These are phyloP conservation scores for Shinisaurus crocodilurus DNA, from an alignment of 2,113 vertebrate species.

Conservation along the genomic window DNA sequence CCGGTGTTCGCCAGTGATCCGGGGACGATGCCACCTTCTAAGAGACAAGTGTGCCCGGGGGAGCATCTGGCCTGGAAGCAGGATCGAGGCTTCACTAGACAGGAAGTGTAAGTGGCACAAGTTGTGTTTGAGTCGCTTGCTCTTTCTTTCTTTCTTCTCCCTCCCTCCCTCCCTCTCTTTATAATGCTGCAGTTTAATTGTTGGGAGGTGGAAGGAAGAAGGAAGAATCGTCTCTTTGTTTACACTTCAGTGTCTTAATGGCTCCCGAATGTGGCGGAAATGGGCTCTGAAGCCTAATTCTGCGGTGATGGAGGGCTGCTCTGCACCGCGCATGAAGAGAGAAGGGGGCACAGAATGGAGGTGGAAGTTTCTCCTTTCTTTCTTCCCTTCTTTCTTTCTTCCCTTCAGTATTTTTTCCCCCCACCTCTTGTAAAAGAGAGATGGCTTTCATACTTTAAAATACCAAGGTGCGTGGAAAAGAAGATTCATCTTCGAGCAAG, in stretches of 20 bases:
- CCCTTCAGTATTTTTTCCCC: not conserved
- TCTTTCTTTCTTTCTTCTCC: no score
- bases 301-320: not conserved
- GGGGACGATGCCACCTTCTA: not conserved
- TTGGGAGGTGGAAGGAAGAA: not conserved
- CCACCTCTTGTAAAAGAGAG: not conserved
- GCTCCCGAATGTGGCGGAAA: not conserved
- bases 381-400: no score
- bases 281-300: conserved; percentile 2
- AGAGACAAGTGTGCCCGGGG: not conserved
- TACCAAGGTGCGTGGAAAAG: not conserved
- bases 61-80: not conserved
- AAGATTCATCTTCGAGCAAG: not conserved
- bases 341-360: not conserved
- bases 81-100: not conserved
- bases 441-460: not conserved
- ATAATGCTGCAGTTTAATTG: conserved; percentile 1
- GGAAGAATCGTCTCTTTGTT: not conserved
- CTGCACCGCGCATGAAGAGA: not conserved
- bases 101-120: not conserved
- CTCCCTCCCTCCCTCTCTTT: not conserved
- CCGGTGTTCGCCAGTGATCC: no score
- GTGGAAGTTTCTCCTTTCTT: not conserved
- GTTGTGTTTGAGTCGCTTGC: not conserved
- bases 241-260: conserved; percentile 29